Percentiles rank a stretch among this genome's conserved stretches.
Conservation (phyloP, 2,113 vertebrate genomes). For the Dicentrarchus labrax region DNA sequence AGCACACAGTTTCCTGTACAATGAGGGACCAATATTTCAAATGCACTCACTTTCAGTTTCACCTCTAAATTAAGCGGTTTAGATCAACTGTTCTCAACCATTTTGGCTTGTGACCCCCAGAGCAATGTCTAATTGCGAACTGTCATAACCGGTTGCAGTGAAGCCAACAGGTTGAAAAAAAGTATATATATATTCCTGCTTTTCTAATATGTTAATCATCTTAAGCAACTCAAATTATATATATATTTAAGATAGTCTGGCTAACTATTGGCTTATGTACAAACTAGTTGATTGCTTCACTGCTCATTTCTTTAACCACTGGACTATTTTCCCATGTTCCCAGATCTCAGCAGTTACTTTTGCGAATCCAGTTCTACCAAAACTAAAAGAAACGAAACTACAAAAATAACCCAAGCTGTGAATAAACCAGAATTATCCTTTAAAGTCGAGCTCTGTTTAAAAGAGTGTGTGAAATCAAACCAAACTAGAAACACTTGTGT, state of each 20-base stretch:
- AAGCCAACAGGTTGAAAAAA: too few species aligned
- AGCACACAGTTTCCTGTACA: background rate
- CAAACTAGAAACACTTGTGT: slow-evolving; percentile 23
- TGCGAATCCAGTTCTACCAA: background rate
- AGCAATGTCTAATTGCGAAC: background rate
- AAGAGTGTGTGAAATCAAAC: background rate
- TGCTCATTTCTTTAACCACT: background rate
- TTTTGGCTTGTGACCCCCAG: background rate
- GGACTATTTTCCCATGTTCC: background rate
- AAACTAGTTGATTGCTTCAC: slow-evolving; percentile 2
- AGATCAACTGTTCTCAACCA: background rate
- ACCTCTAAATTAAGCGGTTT: background rate
- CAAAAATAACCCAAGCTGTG: background rate
- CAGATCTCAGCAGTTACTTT: background rate
- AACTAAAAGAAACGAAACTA: background rate
- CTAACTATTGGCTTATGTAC: background rate
- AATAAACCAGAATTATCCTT: background rate
- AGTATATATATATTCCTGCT: background rate
- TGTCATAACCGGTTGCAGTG: background rate
- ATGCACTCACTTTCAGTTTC: slow-evolving; percentile 6
- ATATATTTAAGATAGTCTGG: background rate
- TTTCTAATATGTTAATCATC: background rate
- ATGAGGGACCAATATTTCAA: background rate
- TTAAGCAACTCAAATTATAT: background rate
- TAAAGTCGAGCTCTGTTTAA: slow-evolving; percentile 1